Evolutionary conservation across 2,888 invertebrate species (phyloP).

Genomic region (Parascotia fuliginaria): DNA sequence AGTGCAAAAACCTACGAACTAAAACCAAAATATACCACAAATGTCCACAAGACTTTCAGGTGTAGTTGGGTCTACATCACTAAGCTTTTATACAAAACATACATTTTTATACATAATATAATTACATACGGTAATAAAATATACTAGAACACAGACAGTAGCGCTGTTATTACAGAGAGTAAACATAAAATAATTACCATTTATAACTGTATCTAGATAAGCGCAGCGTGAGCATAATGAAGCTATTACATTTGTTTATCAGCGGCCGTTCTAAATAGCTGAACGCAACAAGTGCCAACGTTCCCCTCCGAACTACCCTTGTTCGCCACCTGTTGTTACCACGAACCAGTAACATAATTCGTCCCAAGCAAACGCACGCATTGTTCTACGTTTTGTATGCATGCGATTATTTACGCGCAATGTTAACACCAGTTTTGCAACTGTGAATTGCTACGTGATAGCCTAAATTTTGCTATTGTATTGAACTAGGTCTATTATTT

Average conservation of each 20-base stretch:
- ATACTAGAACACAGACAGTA: not conserved
- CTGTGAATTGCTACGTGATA: not conserved
- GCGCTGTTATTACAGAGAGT: not conserved
- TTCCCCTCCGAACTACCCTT: slow-evolving; percentile 58
- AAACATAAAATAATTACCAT: slow-evolving; percentile 5
- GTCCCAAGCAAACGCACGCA: slow-evolving; percentile 39
- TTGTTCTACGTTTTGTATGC: slow-evolving; percentile 39
- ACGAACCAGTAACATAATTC: slow-evolving; percentile 52
- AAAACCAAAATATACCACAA: too few relatives aligned
- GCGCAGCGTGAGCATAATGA: slow-evolving; percentile 41
- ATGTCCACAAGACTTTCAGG: too few relatives aligned
- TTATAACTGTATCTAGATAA: slow-evolving; percentile 23
- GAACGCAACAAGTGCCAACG: slow-evolving; percentile 64
- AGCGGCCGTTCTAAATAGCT: slow-evolving; percentile 36
- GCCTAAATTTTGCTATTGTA: not conserved
- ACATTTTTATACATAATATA: too few relatives aligned
- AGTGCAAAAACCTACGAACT: too few relatives aligned
- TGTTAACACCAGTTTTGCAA: slow-evolving; percentile 4
- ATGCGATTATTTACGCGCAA: slow-evolving; percentile 11
- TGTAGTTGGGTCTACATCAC: too few relatives aligned
- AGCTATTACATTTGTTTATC: slow-evolving; percentile 51
- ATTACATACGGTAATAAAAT: too few relatives aligned
- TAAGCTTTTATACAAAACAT: too few relatives aligned
- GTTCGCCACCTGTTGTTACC: slow-evolving; percentile 66
- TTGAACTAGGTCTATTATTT: not conserved